Conservation (phyloP, 2,797 vertebrate species). For the Cetoscarus ocellatus region DNA sequence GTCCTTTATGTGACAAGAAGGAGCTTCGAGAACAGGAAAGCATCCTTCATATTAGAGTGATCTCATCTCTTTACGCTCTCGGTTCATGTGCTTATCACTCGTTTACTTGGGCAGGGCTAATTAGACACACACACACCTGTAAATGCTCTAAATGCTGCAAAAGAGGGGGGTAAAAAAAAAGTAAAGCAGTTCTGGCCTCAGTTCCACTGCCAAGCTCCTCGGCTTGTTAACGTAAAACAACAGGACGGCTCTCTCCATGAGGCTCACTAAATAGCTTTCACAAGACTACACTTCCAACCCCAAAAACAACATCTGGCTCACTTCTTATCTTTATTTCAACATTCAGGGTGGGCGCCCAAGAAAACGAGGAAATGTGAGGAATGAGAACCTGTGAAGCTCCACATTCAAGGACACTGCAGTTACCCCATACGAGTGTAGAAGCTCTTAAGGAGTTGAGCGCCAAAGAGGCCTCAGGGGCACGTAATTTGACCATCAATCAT, state of each 20-base stretch:
- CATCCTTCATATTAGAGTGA: constrained; percentile 30
- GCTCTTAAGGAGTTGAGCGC: constrained; percentile 18
- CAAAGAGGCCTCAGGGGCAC: constrained; percentile 42
- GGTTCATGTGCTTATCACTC: constrained; percentile 63
- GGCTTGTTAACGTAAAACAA: constrained; percentile 80
- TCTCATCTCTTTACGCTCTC: constrained; percentile 33
- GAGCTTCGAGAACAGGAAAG: constrained; percentile 5
- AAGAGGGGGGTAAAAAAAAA: constrained; percentile 31
- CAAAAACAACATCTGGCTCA: constrained; percentile 68
- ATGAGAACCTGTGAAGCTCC: background rate
- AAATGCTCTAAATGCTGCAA: constrained; percentile 66
- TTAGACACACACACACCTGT: constrained; percentile 60
- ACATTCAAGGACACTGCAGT: constrained; percentile 28
- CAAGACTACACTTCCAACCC: constrained; percentile 37
- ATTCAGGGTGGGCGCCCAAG: constrained; percentile 60
- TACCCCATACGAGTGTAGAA: constrained; percentile 9
- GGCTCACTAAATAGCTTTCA: constrained; percentile 71
- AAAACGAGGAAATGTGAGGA: constrained; percentile 4
- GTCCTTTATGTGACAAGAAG: constrained; percentile 7
- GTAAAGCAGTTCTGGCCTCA: constrained; percentile 61
- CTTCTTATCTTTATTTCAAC: constrained; percentile 57
- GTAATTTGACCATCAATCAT: constrained; percentile 58
- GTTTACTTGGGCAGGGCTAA: constrained; percentile 66
- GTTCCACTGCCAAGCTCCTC: constrained; percentile 73
- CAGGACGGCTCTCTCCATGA: constrained; percentile 69